Evolutionary conservation across 2,113 vertebrate species (phyloP), one percentile per base, ranked within the genome.

Genomic region (Thermophis baileyi): DNA sequence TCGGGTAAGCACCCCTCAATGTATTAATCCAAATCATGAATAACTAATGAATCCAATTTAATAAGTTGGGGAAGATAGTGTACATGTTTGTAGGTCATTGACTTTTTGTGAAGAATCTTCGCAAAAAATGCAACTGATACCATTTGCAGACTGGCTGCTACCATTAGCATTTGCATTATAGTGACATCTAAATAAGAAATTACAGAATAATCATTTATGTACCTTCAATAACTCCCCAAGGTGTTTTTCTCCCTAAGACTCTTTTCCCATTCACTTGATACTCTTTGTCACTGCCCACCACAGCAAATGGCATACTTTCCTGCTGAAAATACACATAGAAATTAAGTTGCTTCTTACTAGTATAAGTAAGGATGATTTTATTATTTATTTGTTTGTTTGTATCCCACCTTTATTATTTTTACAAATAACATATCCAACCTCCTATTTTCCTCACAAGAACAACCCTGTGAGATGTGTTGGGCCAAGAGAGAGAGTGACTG

Each of bases 141-240:
- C 8, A 55, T 57, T 40, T 50, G 18, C 11, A 60, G 16, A 54
- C 20, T 63, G 12, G 16, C 87, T 57, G 44, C 49, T 90, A 27
- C 44, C 27, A 25, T 35, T 85, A 49, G 11, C n/a, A 50, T 85
- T 54, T 90, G 22, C 53, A 50, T 30, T n/a, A n/a, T 50, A 44
- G 3, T 89, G 30, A 12, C 46, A 49, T 86, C 46, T 50, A 40
- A 90, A 74, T 63, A 35, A 30, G 16, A 63, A 90, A 90, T 22
- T 51, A 18, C 6, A 69, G n/a, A n/a, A 50, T 30, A 3, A 44
- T 27, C 1, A 40, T 0, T 0, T 54, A 57, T 96, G 97, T 97
- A 99, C 99, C 99, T 98, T 99, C 99, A 89, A 99, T 98, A 94
- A 99, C 98, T 89, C 99, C 99, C 99, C 99, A 99, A 0, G 99